Percentiles rank a stretch among this genome's conserved stretches.
Evolutionary conservation across 2,113 vertebrate genomes (phyloP).

Genomic region (Microcebus ravelobensis): DNA sequence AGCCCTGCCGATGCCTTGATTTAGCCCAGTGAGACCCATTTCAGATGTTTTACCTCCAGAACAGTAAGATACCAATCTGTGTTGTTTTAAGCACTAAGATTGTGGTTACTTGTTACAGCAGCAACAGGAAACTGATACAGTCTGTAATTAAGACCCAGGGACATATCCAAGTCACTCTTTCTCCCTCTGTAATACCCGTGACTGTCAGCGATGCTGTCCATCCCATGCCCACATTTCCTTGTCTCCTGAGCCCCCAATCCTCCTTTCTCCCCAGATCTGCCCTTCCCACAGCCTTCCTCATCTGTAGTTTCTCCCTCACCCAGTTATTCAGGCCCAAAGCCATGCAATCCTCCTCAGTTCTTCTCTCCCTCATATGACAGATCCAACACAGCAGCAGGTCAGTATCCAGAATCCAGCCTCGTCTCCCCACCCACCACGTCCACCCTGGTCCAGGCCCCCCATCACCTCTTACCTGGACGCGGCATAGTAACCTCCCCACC

Average conservation of each 20-base stretch:
- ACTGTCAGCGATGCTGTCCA: no score
- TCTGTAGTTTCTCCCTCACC: background rate
- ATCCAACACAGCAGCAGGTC: background rate
- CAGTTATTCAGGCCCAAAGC: background rate
- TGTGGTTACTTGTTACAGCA: background rate
- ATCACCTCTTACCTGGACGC: background rate
- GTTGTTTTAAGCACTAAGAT: background rate
- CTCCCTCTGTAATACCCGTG: background rate
- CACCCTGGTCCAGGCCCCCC: background rate
- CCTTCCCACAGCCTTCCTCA: background rate
- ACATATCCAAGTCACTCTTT: background rate
- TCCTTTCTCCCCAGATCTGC: background rate
- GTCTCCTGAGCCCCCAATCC: background rate
- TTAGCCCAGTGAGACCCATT: no score
- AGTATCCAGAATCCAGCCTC: background rate
- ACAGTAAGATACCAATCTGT: no score
- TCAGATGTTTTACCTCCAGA: background rate
- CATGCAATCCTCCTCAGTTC: background rate
- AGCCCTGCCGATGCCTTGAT: background rate
- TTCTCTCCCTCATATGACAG: background rate
- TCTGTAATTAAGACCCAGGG: background rate
- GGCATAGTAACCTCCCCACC: background rate
- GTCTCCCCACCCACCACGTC: background rate
- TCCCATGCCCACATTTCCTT: no score
- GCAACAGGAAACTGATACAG: background rate